Conservation (phyloP, 2,113 vertebrate genomes). For the Alethe diademata region DNA sequence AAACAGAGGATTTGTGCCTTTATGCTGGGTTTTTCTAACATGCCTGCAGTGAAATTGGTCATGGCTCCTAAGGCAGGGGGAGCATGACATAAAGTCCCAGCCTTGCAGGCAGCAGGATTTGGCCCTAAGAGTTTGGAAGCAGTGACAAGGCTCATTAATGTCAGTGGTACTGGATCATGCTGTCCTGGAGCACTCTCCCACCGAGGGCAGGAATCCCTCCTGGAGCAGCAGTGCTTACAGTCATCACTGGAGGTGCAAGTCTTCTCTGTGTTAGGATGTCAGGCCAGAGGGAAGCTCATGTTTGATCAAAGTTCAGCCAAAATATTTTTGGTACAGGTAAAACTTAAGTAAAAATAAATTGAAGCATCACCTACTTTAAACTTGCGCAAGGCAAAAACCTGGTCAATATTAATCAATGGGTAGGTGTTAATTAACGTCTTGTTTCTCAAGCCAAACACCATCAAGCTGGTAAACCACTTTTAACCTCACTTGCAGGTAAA, state of each 20-base stretch:
- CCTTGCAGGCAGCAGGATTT: not conserved
- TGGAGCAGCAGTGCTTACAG: fast-evolving
- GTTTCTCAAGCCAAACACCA: constrained; percentile 24
- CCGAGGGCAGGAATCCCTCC: not conserved
- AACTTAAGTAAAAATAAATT: not conserved
- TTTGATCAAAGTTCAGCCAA: not conserved
- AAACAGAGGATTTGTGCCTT: not conserved
- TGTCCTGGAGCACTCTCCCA: not conserved
- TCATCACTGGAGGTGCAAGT: not conserved
- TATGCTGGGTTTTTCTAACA: not conserved
- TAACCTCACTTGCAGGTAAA: constrained; percentile 48
- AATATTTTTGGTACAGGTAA: not conserved
- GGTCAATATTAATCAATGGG: constrained; percentile 48
- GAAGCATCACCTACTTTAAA: not conserved
- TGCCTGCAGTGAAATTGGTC: not conserved
- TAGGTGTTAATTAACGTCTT: constrained; percentile 57
- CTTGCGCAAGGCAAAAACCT: not conserved
- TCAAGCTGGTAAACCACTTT: constrained; percentile 44
- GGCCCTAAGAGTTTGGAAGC: not conserved
- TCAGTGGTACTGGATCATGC: not conserved
- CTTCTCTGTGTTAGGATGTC: not conserved
- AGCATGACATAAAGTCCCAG: not conserved
- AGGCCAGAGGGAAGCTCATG: not conserved
- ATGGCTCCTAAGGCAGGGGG: not conserved
- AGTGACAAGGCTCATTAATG: not conserved